A percentile compares a stretch with the other conserved stretches of the same genome.
Conservation (phyloP, 2,113 vertebrate genomes). For the Corythoichthys intestinalis region DNA sequence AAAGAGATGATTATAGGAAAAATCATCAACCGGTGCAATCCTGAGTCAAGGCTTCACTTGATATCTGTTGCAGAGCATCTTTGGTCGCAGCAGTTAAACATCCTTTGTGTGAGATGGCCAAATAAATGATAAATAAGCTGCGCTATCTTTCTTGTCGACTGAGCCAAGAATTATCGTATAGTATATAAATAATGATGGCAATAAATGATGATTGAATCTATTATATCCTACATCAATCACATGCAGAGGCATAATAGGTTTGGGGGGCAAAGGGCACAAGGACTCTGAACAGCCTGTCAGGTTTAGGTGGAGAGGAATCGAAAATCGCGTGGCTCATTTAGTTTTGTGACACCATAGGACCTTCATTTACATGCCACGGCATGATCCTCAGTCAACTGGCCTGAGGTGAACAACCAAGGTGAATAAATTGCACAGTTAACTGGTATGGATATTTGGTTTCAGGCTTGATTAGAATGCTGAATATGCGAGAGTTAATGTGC, state of each 20-base stretch:
- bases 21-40: no score
- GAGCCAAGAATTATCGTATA: background rate
- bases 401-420: slow-evolving; percentile 37
- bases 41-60: no score
- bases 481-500: slow-evolving; percentile 53
- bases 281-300: slow-evolving; percentile 11
- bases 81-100: background rate
- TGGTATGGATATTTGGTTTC: slow-evolving; percentile 65
- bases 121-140: background rate
- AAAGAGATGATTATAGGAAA: no score
- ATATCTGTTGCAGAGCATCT: no score
- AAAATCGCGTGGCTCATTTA: slow-evolving; percentile 51
- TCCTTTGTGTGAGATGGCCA: background rate
- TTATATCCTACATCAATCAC: slow-evolving; percentile 10
- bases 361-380: slow-evolving; percentile 68
- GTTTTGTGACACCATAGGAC: slow-evolving; percentile 39
- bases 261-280: background rate
- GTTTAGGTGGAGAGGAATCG: slow-evolving; percentile 20
- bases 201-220: background rate
- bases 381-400: slow-evolving; percentile 64
- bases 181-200: background rate
- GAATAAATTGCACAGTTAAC: slow-evolving; percentile 69
- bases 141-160: background rate
- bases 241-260: slow-evolving; percentile 18
- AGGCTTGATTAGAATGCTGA: slow-evolving; percentile 49